Base-by-base conservation (phyloP, 2,888 invertebrate genomes). In the Koerneria pararmatus region DNA sequence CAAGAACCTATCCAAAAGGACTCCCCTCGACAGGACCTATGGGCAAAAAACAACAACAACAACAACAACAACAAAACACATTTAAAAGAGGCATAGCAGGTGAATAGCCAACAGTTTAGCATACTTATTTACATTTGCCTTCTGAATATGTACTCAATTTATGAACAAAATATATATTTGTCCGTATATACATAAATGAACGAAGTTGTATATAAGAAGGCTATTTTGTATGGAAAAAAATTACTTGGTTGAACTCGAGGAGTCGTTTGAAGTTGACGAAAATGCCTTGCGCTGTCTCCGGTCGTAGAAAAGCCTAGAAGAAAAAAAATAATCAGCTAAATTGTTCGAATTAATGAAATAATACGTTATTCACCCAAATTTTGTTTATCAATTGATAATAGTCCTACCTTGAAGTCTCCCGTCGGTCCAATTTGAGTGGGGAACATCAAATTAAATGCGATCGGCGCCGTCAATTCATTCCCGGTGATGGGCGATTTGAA, bases 381-480 rank as follows among this genome's bases (percentile, higher is more conserved):
- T n/a, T n/a, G 11, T n/a, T 41, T n/a, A 15, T 41, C 46, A 41
- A 15, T 15, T 41, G n/a, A 41, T 41, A 41, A 41, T 41, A 19
- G n/a, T 41, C n/a, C 11, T n/a, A 54, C 63, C 86, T 94, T 94
- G 1, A 94, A 88, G 66, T 92, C 86, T 0, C 97, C 97, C 69
- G 95, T 91, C 1, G 98, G 98, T 27, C 98, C 98, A 82, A 98
- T 98, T 84, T 91, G 91, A 0, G 95, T 97, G 66, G 90, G 91
- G 86, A 99, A 99, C 98, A 99, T 99, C 31, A 99, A 88, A 85
- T 99, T 99, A 84, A 99, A 99, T 82, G 97, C 94, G 75, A 97
- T 90, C 0, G 98, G 95, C 78, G 95, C 94, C 0, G 91, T 84
- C 15, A 99, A 87, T 67, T 95, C 92, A 86, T 97, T 98, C 66